Base-by-base conservation (phyloP, 2,888 invertebrate genomes). In the Harmothoe impar region DNA sequence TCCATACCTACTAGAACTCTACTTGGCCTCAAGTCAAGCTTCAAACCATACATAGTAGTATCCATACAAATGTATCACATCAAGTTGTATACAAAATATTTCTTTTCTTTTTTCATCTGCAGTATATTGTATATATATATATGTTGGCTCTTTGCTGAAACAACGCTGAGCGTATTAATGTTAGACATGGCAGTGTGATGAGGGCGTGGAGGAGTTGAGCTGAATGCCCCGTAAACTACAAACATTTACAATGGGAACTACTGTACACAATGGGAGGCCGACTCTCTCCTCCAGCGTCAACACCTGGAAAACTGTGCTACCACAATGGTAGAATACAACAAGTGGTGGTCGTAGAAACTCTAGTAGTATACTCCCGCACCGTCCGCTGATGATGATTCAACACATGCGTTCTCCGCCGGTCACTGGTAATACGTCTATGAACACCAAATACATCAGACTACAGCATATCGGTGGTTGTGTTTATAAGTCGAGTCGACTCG, bases 1-100 rank as follows among this genome's bases (percentile, higher is more conserved):
- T 12, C 43, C 33, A 35, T 43, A 23, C n/a, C 43, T 81, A 35
- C 81, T 17, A 17, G 23, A 23, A 43, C 81, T 35, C 81, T 81
- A 33, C 3, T 35, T 81, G 35, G 35, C 81, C 23, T 35, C 20
- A 0, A 81, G 43, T 35, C 35, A 81, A 17, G 81, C 43, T 43
- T 81, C 81, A 81, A 33, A 81, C 81, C 7, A 3, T 43, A 7
- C 5, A 7, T 43, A 43, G 10, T 10, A 81, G 35, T 81, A 35
- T 17, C 20, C 43, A 81, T 84, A 84, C 23, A 86, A 86, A 86
- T 86, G 56, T 86, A 86, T 86, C 86, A 86, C 86, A 86, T 81
- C 86, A 86, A 86, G 56, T 54, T 56, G 86, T 86, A 56, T 86
- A 86, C 86, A 86, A 86, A 86, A 86, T 86, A 86, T 23, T 52